Evolutionary conservation across 2,797 vertebrate genomes (phyloP).

Genomic region (Acanthopagrus latus): DNA sequence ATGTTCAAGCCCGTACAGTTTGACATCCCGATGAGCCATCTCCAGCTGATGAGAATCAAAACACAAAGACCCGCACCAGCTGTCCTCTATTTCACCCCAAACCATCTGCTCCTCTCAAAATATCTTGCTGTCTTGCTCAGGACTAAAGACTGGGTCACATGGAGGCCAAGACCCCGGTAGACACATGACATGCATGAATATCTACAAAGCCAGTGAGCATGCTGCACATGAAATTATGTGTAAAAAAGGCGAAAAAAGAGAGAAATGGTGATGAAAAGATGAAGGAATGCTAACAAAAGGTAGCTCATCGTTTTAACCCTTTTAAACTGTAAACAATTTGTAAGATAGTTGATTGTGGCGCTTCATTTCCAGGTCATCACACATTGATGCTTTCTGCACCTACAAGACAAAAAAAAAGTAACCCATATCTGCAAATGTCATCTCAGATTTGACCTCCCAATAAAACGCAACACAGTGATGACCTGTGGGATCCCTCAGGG

Average conservation of each 20-base stretch:
- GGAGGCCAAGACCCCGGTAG: not conserved
- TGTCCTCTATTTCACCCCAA: constrained; percentile 28
- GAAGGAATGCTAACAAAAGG: not conserved
- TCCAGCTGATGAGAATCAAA: constrained; percentile 22
- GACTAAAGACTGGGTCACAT: not conserved
- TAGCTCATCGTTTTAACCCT: not conserved
- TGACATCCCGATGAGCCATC: constrained; percentile 34
- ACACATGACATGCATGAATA: constrained; percentile 32
- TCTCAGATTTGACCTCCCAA: not conserved
- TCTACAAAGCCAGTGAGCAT: constrained; percentile 33
- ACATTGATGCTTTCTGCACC: too few relatives aligned
- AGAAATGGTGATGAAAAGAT: not conserved
- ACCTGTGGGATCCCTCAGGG: constrained; percentile 3
- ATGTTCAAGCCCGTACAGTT: not conserved
- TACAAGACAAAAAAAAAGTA: not conserved
- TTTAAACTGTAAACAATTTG: not conserved
- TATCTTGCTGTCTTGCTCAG: constrained; percentile 5
- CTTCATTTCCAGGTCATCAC: too few relatives aligned
- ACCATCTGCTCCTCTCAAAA: constrained; percentile 4
- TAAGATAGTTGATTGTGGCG: too few relatives aligned
- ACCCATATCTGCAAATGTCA: not conserved
- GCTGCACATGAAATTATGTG: not conserved
- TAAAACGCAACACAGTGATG: not conserved
- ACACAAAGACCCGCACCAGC: constrained; percentile 1
- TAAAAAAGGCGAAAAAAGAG: not conserved